Percentiles rank a stretch among this genome's conserved stretches.
Evolutionary conservation across 2,797 vertebrate species (phyloP).

Genomic region (Acanthornis magna): DNA sequence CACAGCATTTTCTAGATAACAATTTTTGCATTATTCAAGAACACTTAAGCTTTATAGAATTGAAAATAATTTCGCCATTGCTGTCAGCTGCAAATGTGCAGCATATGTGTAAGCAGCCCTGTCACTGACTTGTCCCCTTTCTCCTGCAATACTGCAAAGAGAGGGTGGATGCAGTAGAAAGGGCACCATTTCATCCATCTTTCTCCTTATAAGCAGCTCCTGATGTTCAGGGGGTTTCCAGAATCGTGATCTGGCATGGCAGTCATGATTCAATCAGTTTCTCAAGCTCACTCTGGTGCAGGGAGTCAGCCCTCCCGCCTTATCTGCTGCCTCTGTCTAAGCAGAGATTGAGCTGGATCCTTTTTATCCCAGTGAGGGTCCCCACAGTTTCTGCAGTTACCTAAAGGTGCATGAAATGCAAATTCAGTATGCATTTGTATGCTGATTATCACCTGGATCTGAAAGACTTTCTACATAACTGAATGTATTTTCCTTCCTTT

Average conservation of each 20-base stretch:
- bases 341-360: not conserved
- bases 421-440: not conserved
- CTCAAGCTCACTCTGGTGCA: not conserved
- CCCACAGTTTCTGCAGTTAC: not conserved
- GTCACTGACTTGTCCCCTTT: not conserved
- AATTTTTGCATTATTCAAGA: not conserved
- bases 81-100: not conserved
- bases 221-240: not conserved
- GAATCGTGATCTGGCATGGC: not conserved
- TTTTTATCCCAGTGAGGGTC: not conserved
- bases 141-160: not conserved
- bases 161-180: not conserved
- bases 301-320: not conserved
- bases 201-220: not conserved
- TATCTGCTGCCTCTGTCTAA: not conserved
- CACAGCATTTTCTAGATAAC: not conserved
- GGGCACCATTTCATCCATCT: not conserved
- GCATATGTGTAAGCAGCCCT: not conserved
- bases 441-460: not conserved
- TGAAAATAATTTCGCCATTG: not conserved
- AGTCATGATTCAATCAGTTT: not conserved
- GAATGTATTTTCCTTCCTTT: not conserved
- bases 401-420: not conserved
- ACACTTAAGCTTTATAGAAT: not conserved
- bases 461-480: not conserved